Evolutionary conservation across 1,140 invertebrate species (phyloP), one percentile per base, ranked within the genome.

Genomic region (Drosophila chauvacae): DNA sequence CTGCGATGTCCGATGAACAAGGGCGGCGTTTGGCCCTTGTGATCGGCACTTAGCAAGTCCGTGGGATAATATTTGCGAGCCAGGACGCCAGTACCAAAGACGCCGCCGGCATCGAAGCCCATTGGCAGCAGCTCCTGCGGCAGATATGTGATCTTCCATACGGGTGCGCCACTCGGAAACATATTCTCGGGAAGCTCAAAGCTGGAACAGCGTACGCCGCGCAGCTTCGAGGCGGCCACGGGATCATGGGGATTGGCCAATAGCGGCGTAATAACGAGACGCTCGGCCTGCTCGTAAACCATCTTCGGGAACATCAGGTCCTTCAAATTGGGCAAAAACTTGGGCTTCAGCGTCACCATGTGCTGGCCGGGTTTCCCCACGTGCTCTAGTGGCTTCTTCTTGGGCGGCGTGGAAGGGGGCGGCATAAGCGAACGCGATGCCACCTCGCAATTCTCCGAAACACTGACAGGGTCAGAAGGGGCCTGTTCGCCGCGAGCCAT

Each of bases 1-100:
- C 9, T 3, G 14, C 81, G 81, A 3, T 26, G 61, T 2, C 80
- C 80, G 5, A 81, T 59, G 7, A 81, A 81, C 7, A 81, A 33
- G 0, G 79, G 23, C 14, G 80, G 80, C 14, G 81, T 83, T 4
- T 14, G 51, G 0, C 81, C 75, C 37, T 35, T 30, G 14, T 76
- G 44, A 2, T 59, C n/a, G 13, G 18, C 0, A 1, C 11, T 13
- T n/a, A 83, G 6, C 63, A 82, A 2, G 0, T 60, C 63, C 0
- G 11, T 0, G 7, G 80, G 80, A 65, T 83, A 83, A 5, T 14
- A 70, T 4, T 65, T 58, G 7, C 42, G 71, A 1, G 62, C 16
- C 13, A 82, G 20, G 0, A 63, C 68, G 0, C 80, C 74, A 0
- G 35, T 9, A 0, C 16, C 44, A 13, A 69, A 82, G 0, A 82